Evolutionary conservation across 2,797 vertebrate species (phyloP), one percentile per base, ranked within the genome.

Genomic region (Balearica regulorum): DNA sequence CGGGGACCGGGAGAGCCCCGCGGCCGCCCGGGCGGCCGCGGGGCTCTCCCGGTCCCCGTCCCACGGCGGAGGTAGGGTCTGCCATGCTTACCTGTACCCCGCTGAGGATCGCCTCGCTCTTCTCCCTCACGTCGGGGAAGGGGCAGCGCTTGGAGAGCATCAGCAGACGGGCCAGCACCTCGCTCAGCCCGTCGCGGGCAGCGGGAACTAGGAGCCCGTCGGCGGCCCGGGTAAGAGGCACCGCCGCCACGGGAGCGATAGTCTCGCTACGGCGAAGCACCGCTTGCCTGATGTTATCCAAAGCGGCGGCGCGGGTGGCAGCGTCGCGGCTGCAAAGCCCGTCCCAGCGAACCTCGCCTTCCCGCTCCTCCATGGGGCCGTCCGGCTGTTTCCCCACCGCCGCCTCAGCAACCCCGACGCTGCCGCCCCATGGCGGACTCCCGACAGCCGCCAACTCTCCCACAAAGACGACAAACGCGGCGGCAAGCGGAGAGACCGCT

Each of bases 91-190:
- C 99, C 99, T 99, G 99, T 85, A 99, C 98, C 10, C 83, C 95
- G 89, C 96, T 94, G 53, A 99, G 98, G 92, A 99, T 98, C n/a
- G 97, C 97, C 37, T 96, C 53, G 53, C 98, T 99, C 89, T 97
- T 98, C 94, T 98, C 97, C 90, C 98, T 98, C 89, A 99, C 98
- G 43, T 99, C 99, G 93, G 98, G 97, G 93, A 99, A 99, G 53
- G 99, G 99, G 90, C 99, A 99, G 26, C 98, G 98, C 96, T 98
- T 99, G 97, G 99, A 98, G 10, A 99, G 98, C 99, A 99, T 99
- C 73, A 99, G 99, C 81, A 99, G 97, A 7, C 98, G 99, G 60
- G 98, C 99, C 94, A 99, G 98, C 89, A 98, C 97, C 93, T 97
- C 97, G 71, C 98, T 99, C 95, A 99, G 97, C 48, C 98, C 98